A percentile compares a stretch with the other conserved stretches of the same genome.
These are phyloP conservation scores for Smittia sp. DNA, from an alignment of 2,888 invertebrate genomes.

Conservation along the genomic window DNA sequence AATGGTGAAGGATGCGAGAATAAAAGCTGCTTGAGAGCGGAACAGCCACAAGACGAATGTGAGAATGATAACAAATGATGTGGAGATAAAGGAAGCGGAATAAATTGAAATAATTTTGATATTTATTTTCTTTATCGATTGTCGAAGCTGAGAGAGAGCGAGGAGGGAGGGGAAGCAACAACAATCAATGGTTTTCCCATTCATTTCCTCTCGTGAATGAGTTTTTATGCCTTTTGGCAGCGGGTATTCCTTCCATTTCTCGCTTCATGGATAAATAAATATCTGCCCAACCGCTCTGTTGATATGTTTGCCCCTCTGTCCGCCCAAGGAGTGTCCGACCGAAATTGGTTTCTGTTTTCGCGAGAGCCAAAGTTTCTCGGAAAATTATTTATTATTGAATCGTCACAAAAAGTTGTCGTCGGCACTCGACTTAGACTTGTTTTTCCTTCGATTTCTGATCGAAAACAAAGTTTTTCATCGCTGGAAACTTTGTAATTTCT, in stretches of 20 bases:
- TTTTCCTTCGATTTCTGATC: too few relatives aligned
- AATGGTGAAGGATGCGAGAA: background rate
- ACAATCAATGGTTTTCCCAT: slow-evolving; percentile 21
- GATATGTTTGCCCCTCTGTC: slow-evolving; percentile 7
- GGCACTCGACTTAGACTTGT: too few relatives aligned
- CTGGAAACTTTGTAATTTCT: too few relatives aligned
- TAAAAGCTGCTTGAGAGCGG: background rate
- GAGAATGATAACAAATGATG: slow-evolving; percentile 39
- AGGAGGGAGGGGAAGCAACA: background rate
- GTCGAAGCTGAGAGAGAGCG: background rate
- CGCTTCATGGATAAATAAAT: slow-evolving; percentile 11
- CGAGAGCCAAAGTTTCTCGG: background rate
- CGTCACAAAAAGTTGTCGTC: too few relatives aligned
- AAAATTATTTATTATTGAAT: too few relatives aligned
- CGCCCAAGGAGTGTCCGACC: background rate
- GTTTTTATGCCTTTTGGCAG: slow-evolving; percentile 1
- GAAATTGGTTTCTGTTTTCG: slow-evolving; percentile 18
- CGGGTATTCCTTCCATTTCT: background rate
- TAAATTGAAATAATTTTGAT: slow-evolving; percentile 11
- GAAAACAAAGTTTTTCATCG: too few relatives aligned
- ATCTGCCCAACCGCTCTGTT: background rate
- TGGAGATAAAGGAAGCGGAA: slow-evolving; percentile 19
- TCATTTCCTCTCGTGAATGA: slow-evolving; percentile 22
- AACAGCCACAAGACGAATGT: slow-evolving; percentile 13
- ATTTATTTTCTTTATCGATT: background rate